Base-by-base conservation (phyloP, 2,888 invertebrate genomes). In the Amaurobius ferox region DNA sequence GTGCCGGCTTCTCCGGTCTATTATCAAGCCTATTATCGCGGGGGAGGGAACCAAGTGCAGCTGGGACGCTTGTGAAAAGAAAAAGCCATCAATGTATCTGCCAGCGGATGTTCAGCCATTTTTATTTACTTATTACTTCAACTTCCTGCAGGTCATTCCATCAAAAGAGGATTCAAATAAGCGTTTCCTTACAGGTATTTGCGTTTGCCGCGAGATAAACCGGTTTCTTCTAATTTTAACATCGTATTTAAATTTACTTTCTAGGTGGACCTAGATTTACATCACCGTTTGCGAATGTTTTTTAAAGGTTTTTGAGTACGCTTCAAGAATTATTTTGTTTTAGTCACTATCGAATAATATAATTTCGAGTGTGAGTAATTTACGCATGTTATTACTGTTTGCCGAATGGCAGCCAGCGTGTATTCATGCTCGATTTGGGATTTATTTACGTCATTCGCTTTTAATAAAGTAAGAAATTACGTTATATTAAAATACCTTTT, bases 1-100 rank as follows among this genome's bases (percentile, higher is more conserved):
- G 74, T 80, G 80, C 73, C 73, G 9, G 28, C 16, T 35, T 28
- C 26, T 64, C 19, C 19, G 32, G n/a, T 16, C n/a, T 29, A 1
- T 64, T 29, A 29, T 30, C 64, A n/a, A 64, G 64, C 30, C 30
- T 64, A 30, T 64, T 67, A 28, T 70, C 40, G 71, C 19, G 61
- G 61, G 61, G 78, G 68, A 32, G 71, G 62, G 40, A 71, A 9
- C 40, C 23, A 26, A 72, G 70, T 66, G 32, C 66, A 72, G 64
- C 72, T 72, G 79, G 79, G 72, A 66, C 35, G 39, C 64, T 29
- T 66, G 16, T 30, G 1, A 30, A 64, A 64, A 64, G 64, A 64
- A 64, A 64, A 64, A 64, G 16, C 16, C 30, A 9, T 64, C 55
- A 3, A 13, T 16, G 64, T 29, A 11, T 67, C 23, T 39, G 39